Evolutionary conservation across 2,888 invertebrate species (phyloP), one percentile per base, ranked within the genome.

Genomic region (Timandra comae): DNA sequence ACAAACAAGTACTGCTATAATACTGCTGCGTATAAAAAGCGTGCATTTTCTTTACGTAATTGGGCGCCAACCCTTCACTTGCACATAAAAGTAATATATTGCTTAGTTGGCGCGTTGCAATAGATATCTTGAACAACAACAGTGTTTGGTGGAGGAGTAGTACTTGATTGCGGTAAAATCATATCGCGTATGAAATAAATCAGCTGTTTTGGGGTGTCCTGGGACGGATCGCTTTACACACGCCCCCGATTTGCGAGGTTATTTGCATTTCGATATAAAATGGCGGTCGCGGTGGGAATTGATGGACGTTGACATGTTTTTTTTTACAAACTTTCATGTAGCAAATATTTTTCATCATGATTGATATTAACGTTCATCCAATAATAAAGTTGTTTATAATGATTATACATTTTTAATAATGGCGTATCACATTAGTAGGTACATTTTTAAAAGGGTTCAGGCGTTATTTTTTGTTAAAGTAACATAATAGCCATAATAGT

Each of bases 181-280:
- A 78, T 78, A 81, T 81, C 80, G 73, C 67, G 63, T 68, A 73
- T 75, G 69, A 77, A 78, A 82, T 79, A 81, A 80, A 81, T 81
- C 81, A 73, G 73, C 66, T 66, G 70, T 67, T 66, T 57, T 58
- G 61, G 64, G 59, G 56, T 65, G 62, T 63, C 63, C 59, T 52
- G 67, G 73, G 68, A 66, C 63, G 66, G 70, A 65, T 79, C 72
- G 60, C 56, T 77, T 79, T 79, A 75, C 80, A 72, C n/a, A n/a
- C n/a, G n/a, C 79, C 78, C 78, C 65, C 74, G 64, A 73, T 74
- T 76, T 73, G 76, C 54, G 57, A 56, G 63, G 61, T 75, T 77
- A 74, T 79, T 78, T 80, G 77, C 77, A 78, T 80, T 76, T 63
- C 68, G 65, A 64, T 73, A 76, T 68, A 77, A 79, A 77, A 79